Base-by-base conservation (phyloP, 2,888 invertebrate species). In the Pantelozetes paolii region DNA sequence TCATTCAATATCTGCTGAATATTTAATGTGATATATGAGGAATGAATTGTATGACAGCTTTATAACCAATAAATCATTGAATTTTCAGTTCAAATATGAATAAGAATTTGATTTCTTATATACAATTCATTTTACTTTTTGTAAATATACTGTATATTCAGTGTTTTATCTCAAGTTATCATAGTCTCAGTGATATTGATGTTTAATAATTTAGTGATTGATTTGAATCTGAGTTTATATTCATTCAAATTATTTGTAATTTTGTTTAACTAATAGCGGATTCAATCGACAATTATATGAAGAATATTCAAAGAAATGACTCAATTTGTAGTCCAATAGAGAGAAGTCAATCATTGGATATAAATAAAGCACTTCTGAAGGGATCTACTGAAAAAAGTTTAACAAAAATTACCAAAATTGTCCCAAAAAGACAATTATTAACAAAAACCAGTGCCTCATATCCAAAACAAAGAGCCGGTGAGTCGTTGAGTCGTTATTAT, bases 361-460 rank as follows among this genome's bases (percentile, higher is more conserved):
- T 57, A 8, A 57, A 57, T 23, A 26, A 57, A 57, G 26, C 57
- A 3, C 1, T 67, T 67, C 8, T 30, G 3, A 15, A 67, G 28
- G 2, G 5, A 70, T 73, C 42, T 72, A 75, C 9, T 74, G 75
- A 20, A 42, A 67, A 30, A 59, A 59, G 30, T 72, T 71, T 8
- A 42, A 72, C 74, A 75, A 77, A 57, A 18, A 71, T 28, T 28
- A 30, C 30, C 72, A 77, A 67, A 77, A 72, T 71, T 75, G 75
- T 71, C 74, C 76, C 23, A 74, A 78, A 45, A 2, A 48, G 48
- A 71, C 42, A 48, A 23, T 26, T 57, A n/a, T 2, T 57, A 26
- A 13, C 57, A 9, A 26, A n/a, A 23, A 26, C 20, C 23, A 23
- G 57, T 48, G 48, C 15, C 26, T 57, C 13, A 8, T 13, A 20